Base-by-base conservation (phyloP, 2,888 invertebrate genomes). In the Drosophila kanekoi region DNA sequence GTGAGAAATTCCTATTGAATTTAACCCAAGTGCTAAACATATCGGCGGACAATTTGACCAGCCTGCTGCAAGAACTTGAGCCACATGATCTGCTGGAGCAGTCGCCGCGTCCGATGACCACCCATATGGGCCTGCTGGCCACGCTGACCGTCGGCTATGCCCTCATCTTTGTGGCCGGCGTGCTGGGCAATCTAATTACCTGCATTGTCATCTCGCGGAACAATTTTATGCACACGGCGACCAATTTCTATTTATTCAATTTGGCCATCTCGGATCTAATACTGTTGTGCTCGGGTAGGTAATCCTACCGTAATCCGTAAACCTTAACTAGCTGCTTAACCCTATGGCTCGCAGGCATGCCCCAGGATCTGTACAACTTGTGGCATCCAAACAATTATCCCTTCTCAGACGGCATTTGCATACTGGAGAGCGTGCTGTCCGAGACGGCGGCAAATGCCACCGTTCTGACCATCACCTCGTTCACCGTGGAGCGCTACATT, bases 371-470 rank as follows among this genome's bases (percentile, higher is more conserved):
- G 58, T 95, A 96, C 89, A 93, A 93, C 72, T 94, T 96, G 41
- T 96, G 96, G 96, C 95, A 94, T 61, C 95, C 95, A 20, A 93
- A 94, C 62, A 95, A 95, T 0, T 96, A 96, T 89, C 94, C 95
- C 3, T 94, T 97, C 76, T 96, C 96, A 1, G 96, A 96, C 89
- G 93, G 94, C 6, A 95, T 96, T 79, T 98, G 97, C 91, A 94
- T 96, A 16, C 91, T 95, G 16, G 93, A 95, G 74, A 96, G 96
- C 8, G 94, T 97, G 56, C 95, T 96, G 0, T 96, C 97, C 0
- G 98, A 98, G 92, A 96, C 96, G 3, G 96, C 96, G 1, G 95
- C 96, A 9, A 96, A 96, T 90, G 97, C 97, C 1, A 97, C 97
- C 0, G 97, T 98, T 0, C 92, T 96, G 71, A 96, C 96, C 13